A percentile compares a stretch with the other conserved stretches of the same genome.
Conservation (phyloP, 2,113 vertebrate species). For the Pedetes capensis region DNA sequence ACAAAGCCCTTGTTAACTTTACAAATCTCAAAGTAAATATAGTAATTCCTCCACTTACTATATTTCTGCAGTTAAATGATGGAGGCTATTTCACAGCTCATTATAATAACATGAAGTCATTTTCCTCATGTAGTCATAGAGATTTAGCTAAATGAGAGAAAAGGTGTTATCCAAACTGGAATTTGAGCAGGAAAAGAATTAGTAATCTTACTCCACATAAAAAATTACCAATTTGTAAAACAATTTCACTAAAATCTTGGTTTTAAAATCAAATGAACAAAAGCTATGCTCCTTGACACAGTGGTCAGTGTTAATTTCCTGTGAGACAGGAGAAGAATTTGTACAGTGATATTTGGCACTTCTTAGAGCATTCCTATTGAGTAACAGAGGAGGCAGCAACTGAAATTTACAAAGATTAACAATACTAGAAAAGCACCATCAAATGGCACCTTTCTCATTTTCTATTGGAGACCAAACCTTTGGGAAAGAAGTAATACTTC, state of each 20-base stretch:
- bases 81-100: not conserved
- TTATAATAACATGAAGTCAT: not conserved
- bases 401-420: not conserved
- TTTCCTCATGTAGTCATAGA: not conserved
- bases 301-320: not conserved
- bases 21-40: not conserved
- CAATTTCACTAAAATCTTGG: not conserved
- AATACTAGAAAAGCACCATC: not conserved
- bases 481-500: not conserved
- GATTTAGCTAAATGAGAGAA: not conserved
- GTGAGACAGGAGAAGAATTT: not conserved
- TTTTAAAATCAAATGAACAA: constrained; percentile 19
- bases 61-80: not conserved
- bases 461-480: not conserved
- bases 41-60: not conserved
- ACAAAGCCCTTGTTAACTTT: not conserved
- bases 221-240: not conserved
- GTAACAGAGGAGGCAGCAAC: not conserved
- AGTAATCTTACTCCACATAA: not conserved
- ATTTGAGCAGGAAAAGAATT: not conserved
- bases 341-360: not conserved
- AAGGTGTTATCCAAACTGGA: not conserved
- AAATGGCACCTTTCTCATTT: not conserved
- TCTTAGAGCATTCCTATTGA: not conserved
- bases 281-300: not conserved